These are phyloP conservation scores for Chelon auratus DNA, from an alignment of 2,797 vertebrate genomes.

Conservation along the genomic window DNA sequence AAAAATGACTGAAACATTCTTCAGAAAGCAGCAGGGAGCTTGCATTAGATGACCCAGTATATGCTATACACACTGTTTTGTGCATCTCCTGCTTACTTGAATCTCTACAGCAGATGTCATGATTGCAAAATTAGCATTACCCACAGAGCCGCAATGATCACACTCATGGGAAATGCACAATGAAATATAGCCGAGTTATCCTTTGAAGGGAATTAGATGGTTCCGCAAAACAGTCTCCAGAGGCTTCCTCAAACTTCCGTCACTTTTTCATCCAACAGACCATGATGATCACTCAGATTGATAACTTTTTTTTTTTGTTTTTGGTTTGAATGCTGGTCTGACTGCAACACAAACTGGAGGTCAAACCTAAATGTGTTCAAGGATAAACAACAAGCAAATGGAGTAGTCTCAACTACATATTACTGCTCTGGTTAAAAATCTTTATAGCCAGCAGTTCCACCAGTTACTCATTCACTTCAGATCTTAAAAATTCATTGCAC, in stretches of 20 bases:
- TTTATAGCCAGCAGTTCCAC: neutral
- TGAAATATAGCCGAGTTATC: neutral
- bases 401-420: too few relatives aligned
- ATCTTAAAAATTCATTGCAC: constrained; percentile 12
- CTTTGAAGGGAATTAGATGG: neutral
- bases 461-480: constrained; percentile 6
- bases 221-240: neutral
- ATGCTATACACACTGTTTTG: neutral
- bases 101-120: neutral
- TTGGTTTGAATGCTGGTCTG: too few relatives aligned
- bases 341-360: too few relatives aligned
- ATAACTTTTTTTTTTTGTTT: neutral
- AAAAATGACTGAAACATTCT: too few relatives aligned
- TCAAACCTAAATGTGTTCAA: too few relatives aligned
- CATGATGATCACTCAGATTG: neutral
- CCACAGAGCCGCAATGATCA: neutral
- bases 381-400: too few relatives aligned
- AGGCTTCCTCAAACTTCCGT: neutral
- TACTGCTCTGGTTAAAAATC: neutral
- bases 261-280: neutral
- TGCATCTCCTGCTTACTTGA: neutral
- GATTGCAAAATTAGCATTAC: neutral
- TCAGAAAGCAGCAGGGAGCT: too few relatives aligned
- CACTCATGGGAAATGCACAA: neutral
- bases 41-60: too few relatives aligned